phyloP scores from a whole-genome alignment of 2,113 vertebrate genomes.

The Odocoileus virginianus region DNA sequence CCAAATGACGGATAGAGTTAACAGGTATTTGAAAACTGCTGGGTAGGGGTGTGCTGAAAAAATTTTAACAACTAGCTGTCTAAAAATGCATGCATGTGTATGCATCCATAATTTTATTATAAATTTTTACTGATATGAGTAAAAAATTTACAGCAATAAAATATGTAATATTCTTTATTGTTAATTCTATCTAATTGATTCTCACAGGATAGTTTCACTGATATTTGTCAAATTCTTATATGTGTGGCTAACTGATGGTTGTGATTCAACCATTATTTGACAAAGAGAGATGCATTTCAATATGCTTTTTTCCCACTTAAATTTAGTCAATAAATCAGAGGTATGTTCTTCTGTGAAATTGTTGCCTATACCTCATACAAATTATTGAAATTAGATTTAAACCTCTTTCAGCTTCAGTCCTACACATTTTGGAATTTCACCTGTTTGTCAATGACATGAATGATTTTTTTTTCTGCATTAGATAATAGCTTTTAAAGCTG shows the following conservation, averaged over 20 bases:
- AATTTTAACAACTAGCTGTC: neutral
- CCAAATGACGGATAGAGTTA: neutral
- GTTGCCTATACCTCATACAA: neutral
- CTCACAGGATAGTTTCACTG: neutral
- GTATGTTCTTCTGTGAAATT: neutral
- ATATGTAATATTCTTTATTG: neutral
- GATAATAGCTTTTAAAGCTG: neutral
- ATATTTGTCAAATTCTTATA: neutral
- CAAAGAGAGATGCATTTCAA: neutral
- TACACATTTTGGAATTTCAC: neutral
- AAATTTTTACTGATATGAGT: neutral
- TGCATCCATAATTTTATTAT: neutral
- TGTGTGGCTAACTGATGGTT: neutral
- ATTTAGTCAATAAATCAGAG: neutral
- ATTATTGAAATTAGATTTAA: constrained; percentile 1
- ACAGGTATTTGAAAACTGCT: neutral
- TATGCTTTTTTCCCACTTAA: neutral
- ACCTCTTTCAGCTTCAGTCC: neutral
- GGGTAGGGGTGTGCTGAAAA: neutral
- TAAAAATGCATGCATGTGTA: neutral
- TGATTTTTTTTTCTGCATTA: neutral
- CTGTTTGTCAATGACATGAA: neutral
- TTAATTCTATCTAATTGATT: neutral
- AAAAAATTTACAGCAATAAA: neutral
- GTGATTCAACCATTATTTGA: neutral